phyloP scores from a whole-genome alignment of 2,888 invertebrate genomes.

The Melanargia galathea region DNA sequence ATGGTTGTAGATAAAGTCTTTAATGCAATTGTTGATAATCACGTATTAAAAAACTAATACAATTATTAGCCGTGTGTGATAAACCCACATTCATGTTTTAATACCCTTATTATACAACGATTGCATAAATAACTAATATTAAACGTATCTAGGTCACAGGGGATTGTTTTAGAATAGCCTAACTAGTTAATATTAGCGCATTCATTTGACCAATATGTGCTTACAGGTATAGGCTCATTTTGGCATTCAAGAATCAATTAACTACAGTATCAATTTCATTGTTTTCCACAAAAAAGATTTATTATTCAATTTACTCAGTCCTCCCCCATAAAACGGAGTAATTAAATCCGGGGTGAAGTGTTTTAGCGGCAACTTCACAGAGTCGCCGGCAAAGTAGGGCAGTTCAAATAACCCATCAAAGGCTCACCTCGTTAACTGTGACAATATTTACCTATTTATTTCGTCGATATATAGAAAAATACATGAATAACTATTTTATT shows the following conservation, averaged over 20 bases:
- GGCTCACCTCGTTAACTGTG: constrained; percentile 26
- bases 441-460: constrained; percentile 27
- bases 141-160: not conserved
- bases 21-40: no score
- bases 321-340: constrained; percentile 7
- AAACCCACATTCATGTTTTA: no score
- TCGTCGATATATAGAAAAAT: not conserved
- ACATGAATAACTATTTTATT: not conserved
- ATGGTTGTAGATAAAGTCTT: no score
- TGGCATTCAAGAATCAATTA: not conserved
- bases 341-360: constrained; percentile 4
- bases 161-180: no score
- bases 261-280: constrained; percentile 8
- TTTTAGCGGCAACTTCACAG: constrained; percentile 18
- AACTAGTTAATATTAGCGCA: no score
- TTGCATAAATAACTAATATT: no score
- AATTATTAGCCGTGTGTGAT: no score
- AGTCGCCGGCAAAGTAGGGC: constrained; percentile 20
- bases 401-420: constrained; percentile 27
- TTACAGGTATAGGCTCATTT: no score
- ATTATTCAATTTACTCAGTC: constrained; percentile 14
- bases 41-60: no score
- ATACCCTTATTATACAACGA: no score
- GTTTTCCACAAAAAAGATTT: constrained; percentile 11
- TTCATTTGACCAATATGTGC: no score